Evolutionary conservation across 1,140 invertebrate species (phyloP).

Genomic region (Centruroides sculpturatus): DNA sequence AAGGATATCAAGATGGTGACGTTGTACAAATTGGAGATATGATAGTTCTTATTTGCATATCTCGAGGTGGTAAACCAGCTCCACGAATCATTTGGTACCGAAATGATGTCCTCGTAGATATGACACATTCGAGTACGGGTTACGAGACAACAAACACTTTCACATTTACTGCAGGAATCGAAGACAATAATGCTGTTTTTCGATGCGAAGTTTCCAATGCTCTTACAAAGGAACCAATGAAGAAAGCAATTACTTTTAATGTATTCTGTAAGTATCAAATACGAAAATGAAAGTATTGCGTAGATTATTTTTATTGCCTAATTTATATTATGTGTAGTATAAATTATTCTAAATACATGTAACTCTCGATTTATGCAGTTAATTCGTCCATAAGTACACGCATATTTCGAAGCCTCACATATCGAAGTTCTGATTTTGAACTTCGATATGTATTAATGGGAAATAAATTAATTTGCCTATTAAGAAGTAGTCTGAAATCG

Average conservation of each 20-base stretch:
- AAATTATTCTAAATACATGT: too few species aligned
- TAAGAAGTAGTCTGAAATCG: too few species aligned
- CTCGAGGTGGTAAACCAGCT: slow-evolving; percentile 78
- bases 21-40: slow-evolving; percentile 66
- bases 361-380: too few species aligned
- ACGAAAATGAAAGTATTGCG: too few species aligned
- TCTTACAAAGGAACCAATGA: slow-evolving; percentile 64
- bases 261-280: slow-evolving; percentile 20
- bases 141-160: slow-evolving; percentile 70
- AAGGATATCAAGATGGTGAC: slow-evolving; percentile 63
- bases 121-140: slow-evolving; percentile 53
- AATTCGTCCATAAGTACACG: too few species aligned
- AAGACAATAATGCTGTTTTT: slow-evolving; percentile 81
- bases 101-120: slow-evolving; percentile 38
- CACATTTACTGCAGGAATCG: slow-evolving; percentile 64
- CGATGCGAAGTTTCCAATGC: slow-evolving; percentile 82
- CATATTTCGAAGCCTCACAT: too few species aligned
- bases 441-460: too few species aligned
- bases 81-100: slow-evolving; percentile 17
- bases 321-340: too few species aligned
- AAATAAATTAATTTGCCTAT: too few species aligned
- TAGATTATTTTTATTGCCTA: too few species aligned
- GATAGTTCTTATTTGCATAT: slow-evolving; percentile 74
- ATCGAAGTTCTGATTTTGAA: too few species aligned
- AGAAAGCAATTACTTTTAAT: slow-evolving; percentile 47